Evolutionary conservation across 2,113 vertebrate species (phyloP), one percentile per base, ranked within the genome.

Genomic region (Sander lucioperca): DNA sequence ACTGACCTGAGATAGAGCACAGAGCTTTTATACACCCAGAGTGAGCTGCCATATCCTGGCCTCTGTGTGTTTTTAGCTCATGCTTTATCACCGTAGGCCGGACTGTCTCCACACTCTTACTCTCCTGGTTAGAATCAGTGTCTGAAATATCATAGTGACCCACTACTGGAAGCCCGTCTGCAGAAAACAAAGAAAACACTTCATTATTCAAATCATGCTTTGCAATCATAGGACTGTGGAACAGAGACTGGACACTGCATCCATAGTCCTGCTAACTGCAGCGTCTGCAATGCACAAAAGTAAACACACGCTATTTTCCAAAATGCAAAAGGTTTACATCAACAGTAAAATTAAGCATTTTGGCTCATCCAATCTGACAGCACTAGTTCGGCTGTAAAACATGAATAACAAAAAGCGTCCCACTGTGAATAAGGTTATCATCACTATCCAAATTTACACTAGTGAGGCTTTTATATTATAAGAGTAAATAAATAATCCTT

Each of bases 111-210:
- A 97, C 96, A 93, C 95, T 97, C 94, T 98, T 94, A 94, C 96
- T 96, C 94, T 97, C 97, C 80, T 96, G 96, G 94, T 99, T 97
- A 90, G 97, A 98, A 94, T 97, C 97, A 94, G 97, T 97, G 95
- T 97, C 97, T 91, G 97, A 99, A 94, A 98, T 95, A 96, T 99
- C 97, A 91, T 96, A 98, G 95, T 97, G 97, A 95, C 96, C 96
- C 93, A 97, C 94, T 93, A 98, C 93, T 50, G 97, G 96, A 91
- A 97, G 96, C 93, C 97, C 97, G 96, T 97, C 97, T 99, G 97
- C 94, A 95, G 94, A 82, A 90, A 93, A 95, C 94, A 96, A 94
- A 96, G 89, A 94, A 87, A 74, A 82, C 59, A 92, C 90, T 96
- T 93, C 21, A 94, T 95, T 94, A 95, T 91, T 95, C 86, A 91